Percentiles rank a stretch among this genome's conserved stretches.
These are phyloP conservation scores for Glyphotaelius pellucidus DNA, from an alignment of 2,888 invertebrate species.

Conservation along the genomic window DNA sequence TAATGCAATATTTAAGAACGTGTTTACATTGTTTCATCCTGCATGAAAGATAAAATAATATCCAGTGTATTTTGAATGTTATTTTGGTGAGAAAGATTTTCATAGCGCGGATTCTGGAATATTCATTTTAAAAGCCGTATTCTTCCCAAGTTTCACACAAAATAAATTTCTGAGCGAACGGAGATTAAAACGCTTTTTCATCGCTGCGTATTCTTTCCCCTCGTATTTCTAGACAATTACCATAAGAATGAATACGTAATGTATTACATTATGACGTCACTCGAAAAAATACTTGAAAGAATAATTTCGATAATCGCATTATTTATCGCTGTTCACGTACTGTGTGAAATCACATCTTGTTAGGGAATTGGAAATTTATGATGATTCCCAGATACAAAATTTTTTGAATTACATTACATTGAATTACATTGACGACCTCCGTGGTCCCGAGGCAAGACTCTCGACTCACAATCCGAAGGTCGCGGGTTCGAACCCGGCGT, in stretches of 20 bases:
- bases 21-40: not conserved
- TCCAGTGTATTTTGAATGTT: slow-evolving; percentile 24
- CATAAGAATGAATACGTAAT: not conserved
- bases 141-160: slow-evolving; percentile 4
- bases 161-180: slow-evolving; percentile 23
- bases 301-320: not conserved
- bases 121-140: slow-evolving; percentile 24
- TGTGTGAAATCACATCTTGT: not conserved
- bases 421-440: too few species aligned
- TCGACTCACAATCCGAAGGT: too few species aligned
- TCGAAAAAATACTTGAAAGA: not conserved
- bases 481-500: too few species aligned
- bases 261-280: not conserved
- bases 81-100: slow-evolving; percentile 17
- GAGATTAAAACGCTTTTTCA: slow-evolving; percentile 9
- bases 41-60: slow-evolving; percentile 15
- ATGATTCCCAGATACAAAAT: too few species aligned
- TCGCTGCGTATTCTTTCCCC: not conserved
- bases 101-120: not conserved
- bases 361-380: too few species aligned
- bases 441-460: too few species aligned
- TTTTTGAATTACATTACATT: too few species aligned
- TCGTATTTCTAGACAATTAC: slow-evolving; percentile 13
- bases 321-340: not conserved
- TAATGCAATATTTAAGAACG: not conserved